Evolutionary conservation across 2,113 vertebrate genomes (phyloP), one percentile per base, ranked within the genome.

Genomic region (Tetraodon nigroviridis): DNA sequence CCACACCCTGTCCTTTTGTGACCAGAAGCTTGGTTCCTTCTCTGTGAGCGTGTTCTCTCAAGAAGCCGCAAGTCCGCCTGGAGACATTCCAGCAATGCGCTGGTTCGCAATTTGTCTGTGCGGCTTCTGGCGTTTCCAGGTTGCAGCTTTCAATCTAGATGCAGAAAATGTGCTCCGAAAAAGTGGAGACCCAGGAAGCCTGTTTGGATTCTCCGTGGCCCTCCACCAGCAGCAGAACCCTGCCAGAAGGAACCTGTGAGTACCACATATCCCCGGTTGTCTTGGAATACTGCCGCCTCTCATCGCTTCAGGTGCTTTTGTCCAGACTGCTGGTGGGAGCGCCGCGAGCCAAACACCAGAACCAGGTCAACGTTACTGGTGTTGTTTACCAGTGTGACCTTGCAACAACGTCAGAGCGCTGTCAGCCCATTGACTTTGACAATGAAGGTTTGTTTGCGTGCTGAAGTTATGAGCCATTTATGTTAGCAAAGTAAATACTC

Each of bases 271-370:
- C 32, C 32, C 12, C 32, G 11, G 32, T 37, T 46, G 44, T 46
- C n/a, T 16, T n/a, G 11, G 44, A 45, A 46, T 46, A n/a, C n/a
- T 46, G 15, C n/a, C 44, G 4, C 6, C 11, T 41, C 47, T 57
- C 16, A 69, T 5, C 5, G 42, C 5, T n/a, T 44, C 17, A 32
- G 21, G 11, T 55, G 0, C 69, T 61, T 69, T 5, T 60, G 21
- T 59, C 17, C 85, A 98, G 95, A n/a, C 85, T 98, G 83, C 80
- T 98, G 8, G 93, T 98, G 52, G 95, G 95, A 63, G 94, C 94
- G 16, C 95, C 95, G 47, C 88, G 76, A 48, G 88, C 93, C 16
- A 92, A 88, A 75, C 94, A 88, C 22, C 89, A 92, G 47, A 84
- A 90, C 0, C 51, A 77, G 52, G 91, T 90, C 44, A 95, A 93